Evolutionary conservation across 37 sponge, comb jelly and placozoan genomes (phyloP).

Genomic region (Ianthella basta): DNA sequence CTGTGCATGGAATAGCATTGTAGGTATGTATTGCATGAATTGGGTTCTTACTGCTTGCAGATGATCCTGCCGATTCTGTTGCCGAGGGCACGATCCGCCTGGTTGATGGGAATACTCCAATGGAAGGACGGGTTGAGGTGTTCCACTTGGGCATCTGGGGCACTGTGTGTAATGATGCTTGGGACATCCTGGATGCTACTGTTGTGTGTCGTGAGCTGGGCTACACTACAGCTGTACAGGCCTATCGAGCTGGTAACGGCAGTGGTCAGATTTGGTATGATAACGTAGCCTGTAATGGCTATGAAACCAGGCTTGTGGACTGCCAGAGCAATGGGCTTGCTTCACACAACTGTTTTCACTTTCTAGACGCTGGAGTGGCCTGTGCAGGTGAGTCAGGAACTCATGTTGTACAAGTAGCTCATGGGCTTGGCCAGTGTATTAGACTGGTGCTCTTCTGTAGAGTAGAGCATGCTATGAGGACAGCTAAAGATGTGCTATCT

Average conservation of each 20-base stretch:
- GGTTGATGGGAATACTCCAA: neutral
- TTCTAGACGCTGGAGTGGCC: constrained; percentile 32
- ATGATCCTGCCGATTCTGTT: neutral
- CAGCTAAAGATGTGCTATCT: no score
- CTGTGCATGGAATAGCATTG: no score
- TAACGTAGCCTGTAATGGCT: constrained; percentile 3
- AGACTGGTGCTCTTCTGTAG: no score
- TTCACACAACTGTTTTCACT: constrained; percentile 33
- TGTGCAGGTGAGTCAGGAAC: constrained; percentile 39
- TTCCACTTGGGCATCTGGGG: constrained; percentile 8
- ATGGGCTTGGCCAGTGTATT: no score
- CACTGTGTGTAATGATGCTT: constrained; percentile 7
- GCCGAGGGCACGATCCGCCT: neutral
- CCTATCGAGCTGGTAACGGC: neutral
- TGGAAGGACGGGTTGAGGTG: constrained; percentile 7
- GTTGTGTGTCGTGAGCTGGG: constrained; percentile 21
- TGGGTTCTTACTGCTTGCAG: neutral
- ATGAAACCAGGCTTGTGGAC: constrained; percentile 13
- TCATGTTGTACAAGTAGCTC: no score
- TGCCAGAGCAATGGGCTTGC: constrained; percentile 23
- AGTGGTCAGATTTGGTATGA: constrained; percentile 48
- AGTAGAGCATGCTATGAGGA: no score
- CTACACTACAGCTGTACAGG: neutral
- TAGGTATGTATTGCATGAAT: no score
- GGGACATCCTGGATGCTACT: constrained; percentile 9